Evolutionary conservation across 2,113 vertebrate genomes (phyloP), one percentile per base, ranked within the genome.

Genomic region (Aldabrachelys gigantea): DNA sequence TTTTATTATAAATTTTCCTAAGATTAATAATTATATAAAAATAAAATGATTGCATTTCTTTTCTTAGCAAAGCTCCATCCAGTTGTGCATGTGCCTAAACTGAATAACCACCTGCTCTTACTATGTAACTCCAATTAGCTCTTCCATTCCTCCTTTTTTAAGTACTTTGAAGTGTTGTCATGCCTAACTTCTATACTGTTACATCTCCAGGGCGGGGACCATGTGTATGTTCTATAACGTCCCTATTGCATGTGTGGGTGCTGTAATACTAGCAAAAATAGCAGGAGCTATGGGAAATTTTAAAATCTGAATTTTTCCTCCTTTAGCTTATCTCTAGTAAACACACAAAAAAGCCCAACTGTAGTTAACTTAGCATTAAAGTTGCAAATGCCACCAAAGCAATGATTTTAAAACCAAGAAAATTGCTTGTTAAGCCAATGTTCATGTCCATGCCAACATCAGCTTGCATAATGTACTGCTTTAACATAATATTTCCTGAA

Each of bases 1-100:
- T 78, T 53, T 54, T 54, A 54, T 69, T 89, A 65, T 91, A 65
- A 91, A 91, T 50, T 92, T 87, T 95, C 89, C 84, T 2, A 89
- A 79, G 65, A 59, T 93, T 91, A 97, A 96, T 93, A 96, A 93
- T 91, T 89, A 85, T 96, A 94, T 88, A 92, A 96, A 87, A 91
- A 14, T 75, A 65, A 24, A 44, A 41, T 41, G 38, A 41, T 24
- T 75, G 24, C 6, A 56, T 84, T 96, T 88, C 78, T 86, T 96
- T 93, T 89, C 87, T 80, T 59, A 59, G 83, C 93, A 94, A 93
- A 89, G 84, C 54, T 35, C 31, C 89, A 78, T 11, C 0, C 3
- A 52, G 94, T 94, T 69, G 94, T 3, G 89, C 96, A 79, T 81
- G 65, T 93, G 94, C 92, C 93, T 89, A 88, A 76, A 90, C 44